These are phyloP conservation scores for Mormyrus iriodes DNA, from an alignment of 2,113 vertebrate species.

Conservation along the genomic window DNA sequence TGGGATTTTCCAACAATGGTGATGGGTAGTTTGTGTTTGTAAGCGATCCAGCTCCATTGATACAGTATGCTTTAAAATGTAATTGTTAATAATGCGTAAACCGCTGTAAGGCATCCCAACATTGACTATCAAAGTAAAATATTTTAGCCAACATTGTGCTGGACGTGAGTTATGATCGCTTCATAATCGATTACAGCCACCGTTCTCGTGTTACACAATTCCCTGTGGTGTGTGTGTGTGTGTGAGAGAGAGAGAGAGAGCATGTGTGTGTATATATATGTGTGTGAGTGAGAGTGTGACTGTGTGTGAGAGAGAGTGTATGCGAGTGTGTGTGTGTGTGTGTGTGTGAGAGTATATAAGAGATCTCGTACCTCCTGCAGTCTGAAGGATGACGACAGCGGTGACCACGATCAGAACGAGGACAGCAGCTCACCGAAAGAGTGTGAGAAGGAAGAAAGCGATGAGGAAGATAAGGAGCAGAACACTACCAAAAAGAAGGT, in stretches of 20 bases:
- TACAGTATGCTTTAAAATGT: not conserved
- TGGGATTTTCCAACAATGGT: not conserved
- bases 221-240: not conserved
- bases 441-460: conserved; percentile 63
- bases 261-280: no score
- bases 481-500: conserved; percentile 58
- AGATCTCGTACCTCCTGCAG: conserved; percentile 35
- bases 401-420: conserved; percentile 64
- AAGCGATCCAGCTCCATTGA: not conserved
- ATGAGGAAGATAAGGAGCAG: conserved; percentile 63
- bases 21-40: not conserved
- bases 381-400: conserved; percentile 73
- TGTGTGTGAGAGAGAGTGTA: not conserved
- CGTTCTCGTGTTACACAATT: not conserved
- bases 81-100: not conserved
- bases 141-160: not conserved
- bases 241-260: not conserved
- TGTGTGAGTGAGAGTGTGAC: no score
- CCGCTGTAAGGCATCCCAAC: not conserved
- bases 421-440: conserved; percentile 70
- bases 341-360: not conserved
- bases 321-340: not conserved
- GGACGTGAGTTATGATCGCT: not conserved
- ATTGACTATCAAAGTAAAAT: not conserved
- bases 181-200: not conserved